Base-by-base conservation (phyloP, 2,113 vertebrate species). In the Sinocyclocheilus anophthalmus region DNA sequence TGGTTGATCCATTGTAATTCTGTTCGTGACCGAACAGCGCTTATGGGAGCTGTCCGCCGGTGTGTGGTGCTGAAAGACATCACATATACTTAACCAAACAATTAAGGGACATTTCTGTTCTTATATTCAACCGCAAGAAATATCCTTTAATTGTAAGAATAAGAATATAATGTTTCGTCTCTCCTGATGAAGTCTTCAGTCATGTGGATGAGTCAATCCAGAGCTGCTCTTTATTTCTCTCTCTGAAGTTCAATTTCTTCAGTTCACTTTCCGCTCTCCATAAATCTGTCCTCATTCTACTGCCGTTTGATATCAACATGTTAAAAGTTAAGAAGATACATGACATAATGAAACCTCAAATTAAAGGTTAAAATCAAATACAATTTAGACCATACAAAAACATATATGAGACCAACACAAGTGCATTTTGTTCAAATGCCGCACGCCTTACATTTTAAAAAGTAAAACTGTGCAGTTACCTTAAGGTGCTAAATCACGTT, bases 101-200 rank as follows among this genome's bases (percentile, higher is more conserved):
- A 95, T 95, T 95, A 95, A 95, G 88, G 90, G 93, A 93, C 92
- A 95, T 94, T 95, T 94, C 94, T 92, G 93, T 92, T 84, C 82
- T 93, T 88, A 16, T 81, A 82, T 88, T 83, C 72, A 79, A 85
- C 91, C 87, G 78, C 93, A 93, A 94, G 95, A 95, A 95, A 95
- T 95, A 95, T 95, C 94, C 95, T 95, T 95, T 95, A 95, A 95
- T 95, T 95, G 95, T 95, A 95, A 95, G 69, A 90, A 83, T 93
- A 94, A 91, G 94, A 88, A 90, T 92, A 93, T 92, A 57, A 90
- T 80, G 22, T 45, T 75, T 24, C 13, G n/a, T 79, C 63, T 75
- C 53, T 59, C 6, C 33, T 2, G 26, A 73, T 26, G 82, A n/a
- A 53, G 48, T 75, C 77, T 65, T 48, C 65, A 33, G 22, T 48